phyloP scores from a whole-genome alignment of 2,797 vertebrate genomes.

The Pelobates cultripes region DNA sequence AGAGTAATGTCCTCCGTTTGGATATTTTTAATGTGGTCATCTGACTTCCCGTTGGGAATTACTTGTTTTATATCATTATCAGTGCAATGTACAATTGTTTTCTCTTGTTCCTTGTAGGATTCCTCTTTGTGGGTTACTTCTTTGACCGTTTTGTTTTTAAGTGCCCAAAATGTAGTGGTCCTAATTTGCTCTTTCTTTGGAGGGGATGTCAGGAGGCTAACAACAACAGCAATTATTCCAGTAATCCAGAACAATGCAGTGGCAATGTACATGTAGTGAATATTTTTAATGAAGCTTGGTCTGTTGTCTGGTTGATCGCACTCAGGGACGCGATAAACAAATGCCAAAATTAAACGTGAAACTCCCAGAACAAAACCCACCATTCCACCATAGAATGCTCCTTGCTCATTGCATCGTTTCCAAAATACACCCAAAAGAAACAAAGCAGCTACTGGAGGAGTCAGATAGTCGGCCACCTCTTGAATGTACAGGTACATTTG shows the following conservation, averaged over 20 bases:
- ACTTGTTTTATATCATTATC: slow-evolving; percentile 62
- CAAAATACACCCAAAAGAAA: slow-evolving; percentile 96
- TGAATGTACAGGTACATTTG: slow-evolving; percentile 99
- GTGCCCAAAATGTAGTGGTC: slow-evolving; percentile 91
- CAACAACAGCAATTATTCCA: slow-evolving; percentile 81
- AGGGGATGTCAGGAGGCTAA: slow-evolving; percentile 89
- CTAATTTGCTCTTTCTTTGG: slow-evolving; percentile 83
- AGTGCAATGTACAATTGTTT: slow-evolving; percentile 21
- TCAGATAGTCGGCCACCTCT: slow-evolving; percentile 95
- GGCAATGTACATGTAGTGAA: slow-evolving; percentile 98
- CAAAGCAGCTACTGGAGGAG: slow-evolving; percentile 92
- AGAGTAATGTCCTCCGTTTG: slow-evolving; percentile 83
- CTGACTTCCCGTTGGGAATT: slow-evolving; percentile 75
- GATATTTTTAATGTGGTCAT: slow-evolving; percentile 77
- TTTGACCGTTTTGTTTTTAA: slow-evolving; percentile 66
- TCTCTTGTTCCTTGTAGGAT: slow-evolving; percentile 66
- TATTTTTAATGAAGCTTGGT: slow-evolving; percentile 81
- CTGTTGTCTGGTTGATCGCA: slow-evolving; percentile 90
- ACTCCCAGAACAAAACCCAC: slow-evolving; percentile 85
- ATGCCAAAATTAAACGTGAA: slow-evolving; percentile 84
- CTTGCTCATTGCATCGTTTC: slow-evolving; percentile 93
- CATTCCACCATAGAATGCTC: slow-evolving; percentile 95
- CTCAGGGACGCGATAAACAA: slow-evolving; percentile 87
- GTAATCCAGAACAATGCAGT: slow-evolving; percentile 93
- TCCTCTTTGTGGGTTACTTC: slow-evolving; percentile 70